These are phyloP conservation scores for Ochropleura plecta DNA, from an alignment of 2,888 invertebrate species.

Conservation along the genomic window DNA sequence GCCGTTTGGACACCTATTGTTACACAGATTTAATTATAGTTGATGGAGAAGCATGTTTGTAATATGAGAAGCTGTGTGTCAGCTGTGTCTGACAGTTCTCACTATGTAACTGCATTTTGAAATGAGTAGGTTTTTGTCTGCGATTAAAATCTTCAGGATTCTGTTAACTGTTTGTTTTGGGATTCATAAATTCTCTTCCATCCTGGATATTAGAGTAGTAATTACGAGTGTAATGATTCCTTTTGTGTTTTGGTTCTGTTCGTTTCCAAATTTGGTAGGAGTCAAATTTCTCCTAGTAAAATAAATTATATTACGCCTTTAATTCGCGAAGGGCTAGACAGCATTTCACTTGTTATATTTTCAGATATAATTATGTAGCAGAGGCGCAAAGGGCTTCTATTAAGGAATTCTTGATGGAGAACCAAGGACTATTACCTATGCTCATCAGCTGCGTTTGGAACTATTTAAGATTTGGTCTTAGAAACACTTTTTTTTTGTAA, in stretches of 20 bases:
- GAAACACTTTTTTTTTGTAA: background rate
- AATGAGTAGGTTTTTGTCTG: background rate
- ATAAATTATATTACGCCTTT: background rate
- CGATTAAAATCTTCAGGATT: background rate
- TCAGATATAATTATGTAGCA: too few relatives aligned
- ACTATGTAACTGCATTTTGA: background rate
- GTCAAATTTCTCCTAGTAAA: background rate
- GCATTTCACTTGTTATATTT: background rate
- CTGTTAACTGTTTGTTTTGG: background rate
- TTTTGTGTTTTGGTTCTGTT: background rate
- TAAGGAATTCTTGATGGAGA: background rate
- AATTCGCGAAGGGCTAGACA: background rate
- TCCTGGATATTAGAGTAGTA: too few relatives aligned
- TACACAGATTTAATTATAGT: conserved; percentile 12
- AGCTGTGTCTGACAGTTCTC: background rate
- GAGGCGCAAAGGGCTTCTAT: too few relatives aligned
- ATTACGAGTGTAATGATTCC: too few relatives aligned
- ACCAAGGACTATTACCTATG: background rate
- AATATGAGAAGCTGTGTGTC: background rate
- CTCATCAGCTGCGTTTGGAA: background rate
- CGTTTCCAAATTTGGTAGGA: background rate
- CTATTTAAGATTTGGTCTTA: background rate
- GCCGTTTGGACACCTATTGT: conserved; percentile 25
- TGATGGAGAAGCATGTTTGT: background rate
- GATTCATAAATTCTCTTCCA: background rate